Percentiles rank a stretch among this genome's conserved stretches.
Conservation (phyloP, 2,797 vertebrate genomes). For the Remorina albescens region DNA sequence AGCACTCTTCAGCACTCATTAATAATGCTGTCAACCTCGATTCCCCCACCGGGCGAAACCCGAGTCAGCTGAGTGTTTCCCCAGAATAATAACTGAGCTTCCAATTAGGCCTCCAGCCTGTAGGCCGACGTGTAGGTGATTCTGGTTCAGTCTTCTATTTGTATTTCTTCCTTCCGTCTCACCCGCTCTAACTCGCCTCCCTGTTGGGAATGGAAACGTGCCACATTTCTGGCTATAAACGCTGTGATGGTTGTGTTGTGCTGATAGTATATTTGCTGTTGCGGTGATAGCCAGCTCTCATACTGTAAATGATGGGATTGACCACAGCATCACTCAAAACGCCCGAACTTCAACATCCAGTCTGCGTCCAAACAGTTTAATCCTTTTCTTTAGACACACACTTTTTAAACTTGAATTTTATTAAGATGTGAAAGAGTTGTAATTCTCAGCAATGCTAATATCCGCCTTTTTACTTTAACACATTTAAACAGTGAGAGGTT, state of each 20-base stretch:
- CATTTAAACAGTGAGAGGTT: background rate
- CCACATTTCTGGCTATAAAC: background rate
- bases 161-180: background rate
- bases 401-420: too few species aligned
- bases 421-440: too few species aligned
- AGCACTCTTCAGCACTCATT: constrained; percentile 45
- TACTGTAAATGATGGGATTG: constrained; percentile 46
- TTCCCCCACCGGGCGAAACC: constrained; percentile 31
- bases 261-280: background rate
- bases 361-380: too few species aligned
- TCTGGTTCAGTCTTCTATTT: background rate
- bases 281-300: constrained; percentile 22
- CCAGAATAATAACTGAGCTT: constrained; percentile 34
- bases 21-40: constrained; percentile 49
- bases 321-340: constrained; percentile 1
- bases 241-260: background rate
- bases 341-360: too few species aligned
- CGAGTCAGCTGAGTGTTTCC: constrained; percentile 20
- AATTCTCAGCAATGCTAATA: background rate
- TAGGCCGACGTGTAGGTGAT: background rate
- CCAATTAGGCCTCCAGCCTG: constrained; percentile 11
- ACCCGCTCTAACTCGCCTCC: background rate
- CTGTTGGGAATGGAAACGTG: background rate
- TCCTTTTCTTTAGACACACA: too few species aligned
- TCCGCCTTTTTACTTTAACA: background rate